Percentiles rank a stretch among this genome's conserved stretches.
phyloP scores from a whole-genome alignment of 2,113 vertebrate species.

The Carassius carassius region DNA sequence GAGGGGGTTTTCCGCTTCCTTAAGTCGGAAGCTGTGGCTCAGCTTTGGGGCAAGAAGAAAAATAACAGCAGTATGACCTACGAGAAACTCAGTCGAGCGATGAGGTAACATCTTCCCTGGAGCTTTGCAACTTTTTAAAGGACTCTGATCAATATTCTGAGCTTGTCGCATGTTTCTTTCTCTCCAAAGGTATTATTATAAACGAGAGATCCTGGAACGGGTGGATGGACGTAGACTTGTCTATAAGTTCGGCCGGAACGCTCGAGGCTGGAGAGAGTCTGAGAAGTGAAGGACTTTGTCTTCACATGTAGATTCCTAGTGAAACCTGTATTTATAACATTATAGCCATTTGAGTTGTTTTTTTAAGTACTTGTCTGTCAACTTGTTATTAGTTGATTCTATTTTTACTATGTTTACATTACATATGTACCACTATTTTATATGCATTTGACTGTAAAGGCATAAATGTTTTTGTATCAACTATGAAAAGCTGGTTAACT shows the following conservation, averaged over 20 bases:
- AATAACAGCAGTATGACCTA: slow-evolving; percentile 99
- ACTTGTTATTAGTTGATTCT: not conserved
- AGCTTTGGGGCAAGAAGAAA: slow-evolving; percentile 98
- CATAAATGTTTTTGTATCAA: too few species aligned
- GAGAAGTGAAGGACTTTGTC: slow-evolving; percentile 80
- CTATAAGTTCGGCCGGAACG: slow-evolving; percentile 97
- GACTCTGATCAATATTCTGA: not conserved
- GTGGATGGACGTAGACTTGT: slow-evolving; percentile 96
- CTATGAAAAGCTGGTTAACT: not conserved
- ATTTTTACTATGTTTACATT: slow-evolving; percentile 4
- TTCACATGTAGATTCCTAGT: not conserved
- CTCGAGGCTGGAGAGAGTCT: slow-evolving; percentile 91
- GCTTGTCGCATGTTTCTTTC: not conserved
- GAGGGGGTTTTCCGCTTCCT: slow-evolving; percentile 95
- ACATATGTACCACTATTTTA: not conserved
- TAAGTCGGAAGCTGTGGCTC: slow-evolving; percentile 96
- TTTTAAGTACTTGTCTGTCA: not conserved
- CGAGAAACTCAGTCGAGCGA: slow-evolving; percentile 96
- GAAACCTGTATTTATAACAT: slow-evolving; percentile 45
- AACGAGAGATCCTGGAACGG: slow-evolving; percentile 94
- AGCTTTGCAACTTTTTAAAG: not conserved
- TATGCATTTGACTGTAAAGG: not conserved
- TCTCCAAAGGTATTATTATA: slow-evolving; percentile 94
- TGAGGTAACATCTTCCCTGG: slow-evolving; percentile 82
- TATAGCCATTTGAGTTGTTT: slow-evolving; percentile 9